Evolutionary conservation across 1,140 invertebrate species (phyloP).

Genomic region (Cyrtorhinus lividipennis): DNA sequence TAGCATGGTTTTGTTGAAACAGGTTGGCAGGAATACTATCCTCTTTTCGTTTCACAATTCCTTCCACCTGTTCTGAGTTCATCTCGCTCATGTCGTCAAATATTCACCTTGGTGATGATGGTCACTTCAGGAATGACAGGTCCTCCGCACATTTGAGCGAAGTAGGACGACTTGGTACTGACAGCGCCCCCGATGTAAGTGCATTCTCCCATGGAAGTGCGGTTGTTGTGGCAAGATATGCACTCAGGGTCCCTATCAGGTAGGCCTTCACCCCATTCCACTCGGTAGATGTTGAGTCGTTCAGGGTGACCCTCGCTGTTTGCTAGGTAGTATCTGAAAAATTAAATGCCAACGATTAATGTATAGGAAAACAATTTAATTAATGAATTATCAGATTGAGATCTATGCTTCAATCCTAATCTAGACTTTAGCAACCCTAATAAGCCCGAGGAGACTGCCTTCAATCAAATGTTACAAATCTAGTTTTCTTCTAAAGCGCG

Average conservation of each 20-base stretch:
- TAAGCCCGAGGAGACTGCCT: too few relatives aligned
- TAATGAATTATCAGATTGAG: too few relatives aligned
- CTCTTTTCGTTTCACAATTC: too few relatives aligned
- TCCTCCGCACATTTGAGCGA: slow-evolving; percentile 58
- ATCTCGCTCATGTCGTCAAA: too few relatives aligned
- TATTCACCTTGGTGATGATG: slow-evolving; percentile 31
- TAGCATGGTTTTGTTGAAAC: too few relatives aligned
- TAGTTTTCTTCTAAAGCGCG: too few relatives aligned
- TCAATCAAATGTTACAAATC: too few relatives aligned
- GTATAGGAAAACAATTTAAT: background rate
- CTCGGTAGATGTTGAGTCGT: slow-evolving; percentile 21
- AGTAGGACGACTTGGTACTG: slow-evolving; percentile 42
- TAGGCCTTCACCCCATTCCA: slow-evolving; percentile 8
- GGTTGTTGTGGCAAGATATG: slow-evolving; percentile 30
- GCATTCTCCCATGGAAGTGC: slow-evolving; percentile 37
- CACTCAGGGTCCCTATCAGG: slow-evolving; percentile 27
- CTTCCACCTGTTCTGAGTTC: too few relatives aligned
- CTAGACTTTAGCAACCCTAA: too few relatives aligned
- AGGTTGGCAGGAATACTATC: too few relatives aligned
- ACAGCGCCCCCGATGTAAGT: slow-evolving; percentile 47
- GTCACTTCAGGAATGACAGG: slow-evolving; percentile 36
- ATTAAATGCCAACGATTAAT: background rate
- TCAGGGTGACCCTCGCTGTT: slow-evolving; percentile 34
- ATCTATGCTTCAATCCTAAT: too few relatives aligned
- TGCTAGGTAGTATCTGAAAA: slow-evolving; percentile 50